Percentiles rank a stretch among this genome's conserved stretches.
These are phyloP conservation scores for Drosophila nasuta DNA, from an alignment of 1,140 invertebrate species.

Conservation along the genomic window DNA sequence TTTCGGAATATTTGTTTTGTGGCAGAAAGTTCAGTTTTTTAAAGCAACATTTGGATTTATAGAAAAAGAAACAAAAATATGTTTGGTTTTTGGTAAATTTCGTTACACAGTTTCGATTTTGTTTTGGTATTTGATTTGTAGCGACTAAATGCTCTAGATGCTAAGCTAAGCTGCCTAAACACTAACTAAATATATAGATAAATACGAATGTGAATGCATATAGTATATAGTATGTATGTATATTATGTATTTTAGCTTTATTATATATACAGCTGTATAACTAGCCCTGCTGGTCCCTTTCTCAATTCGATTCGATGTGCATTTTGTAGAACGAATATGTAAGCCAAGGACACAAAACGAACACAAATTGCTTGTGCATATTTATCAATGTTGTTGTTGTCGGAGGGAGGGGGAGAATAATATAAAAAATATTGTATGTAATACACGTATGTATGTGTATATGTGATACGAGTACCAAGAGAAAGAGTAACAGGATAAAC, in stretches of 20 bases:
- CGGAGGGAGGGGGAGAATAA: neutral
- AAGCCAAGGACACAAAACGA: conserved; percentile 40
- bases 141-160: conserved; percentile 36
- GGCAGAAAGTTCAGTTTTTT: conserved; percentile 57
- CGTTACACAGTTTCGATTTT: conserved; percentile 54
- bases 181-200: conserved; percentile 18
- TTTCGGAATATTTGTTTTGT: conserved; percentile 38
- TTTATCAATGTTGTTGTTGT: conserved; percentile 16
- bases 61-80: conserved; percentile 83
- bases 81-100: conserved; percentile 77
- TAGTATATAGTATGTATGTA: conserved; percentile 11
- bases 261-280: conserved; percentile 24
- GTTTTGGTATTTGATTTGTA: conserved; percentile 3
- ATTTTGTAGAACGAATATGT: conserved; percentile 1
- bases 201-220: no score
- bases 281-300: conserved; percentile 12
- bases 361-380: conserved; percentile 51
- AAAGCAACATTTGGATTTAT: conserved; percentile 58
- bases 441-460: conserved; percentile 5
- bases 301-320: conserved; percentile 24
- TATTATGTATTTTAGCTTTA: conserved; percentile 12
- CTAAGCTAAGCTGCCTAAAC: conserved; percentile 61
- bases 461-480: conserved; percentile 20
- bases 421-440: neutral
- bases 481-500: conserved; percentile 36